A percentile compares a stretch with the other conserved stretches of the same genome.
These are phyloP conservation scores for Heliconius erato DNA, from an alignment of 2,888 invertebrate species.

Conservation along the genomic window DNA sequence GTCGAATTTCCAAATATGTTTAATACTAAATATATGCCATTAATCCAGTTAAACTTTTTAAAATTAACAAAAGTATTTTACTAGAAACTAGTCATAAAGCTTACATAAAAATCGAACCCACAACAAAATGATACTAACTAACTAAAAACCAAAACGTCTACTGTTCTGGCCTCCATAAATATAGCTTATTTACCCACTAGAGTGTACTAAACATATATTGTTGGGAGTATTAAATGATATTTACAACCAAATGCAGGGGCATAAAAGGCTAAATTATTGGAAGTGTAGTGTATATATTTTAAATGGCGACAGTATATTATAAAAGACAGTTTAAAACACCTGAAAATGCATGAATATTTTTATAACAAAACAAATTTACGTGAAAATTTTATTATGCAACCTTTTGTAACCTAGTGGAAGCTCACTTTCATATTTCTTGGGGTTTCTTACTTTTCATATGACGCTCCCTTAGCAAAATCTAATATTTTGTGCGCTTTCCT, in stretches of 20 bases:
- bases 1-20: too few species aligned
- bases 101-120: not conserved
- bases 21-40: too few species aligned
- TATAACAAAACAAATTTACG: not conserved
- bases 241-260: constrained; percentile 15
- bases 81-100: too few species aligned
- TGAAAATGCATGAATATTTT: not conserved
- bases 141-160: not conserved
- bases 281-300: constrained; percentile 12
- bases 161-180: constrained; percentile 1
- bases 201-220: constrained; percentile 26
- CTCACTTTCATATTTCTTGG: too few species aligned
- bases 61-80: not conserved
- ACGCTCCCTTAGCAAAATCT: too few species aligned
- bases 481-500: too few species aligned
- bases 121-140: not conserved
- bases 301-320: constrained; percentile 8
- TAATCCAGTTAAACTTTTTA: too few species aligned
- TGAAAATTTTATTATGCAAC: too few species aligned
- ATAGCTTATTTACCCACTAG: constrained; percentile 21
- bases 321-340: not conserved
- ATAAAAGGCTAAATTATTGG: constrained; percentile 20
- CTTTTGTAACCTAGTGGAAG: too few species aligned
- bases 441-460: too few species aligned
- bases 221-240: constrained; percentile 19